Evolutionary conservation across 2,113 vertebrate species (phyloP), one percentile per base, ranked within the genome.

Genomic region (Phrynocephalus versicolor): DNA sequence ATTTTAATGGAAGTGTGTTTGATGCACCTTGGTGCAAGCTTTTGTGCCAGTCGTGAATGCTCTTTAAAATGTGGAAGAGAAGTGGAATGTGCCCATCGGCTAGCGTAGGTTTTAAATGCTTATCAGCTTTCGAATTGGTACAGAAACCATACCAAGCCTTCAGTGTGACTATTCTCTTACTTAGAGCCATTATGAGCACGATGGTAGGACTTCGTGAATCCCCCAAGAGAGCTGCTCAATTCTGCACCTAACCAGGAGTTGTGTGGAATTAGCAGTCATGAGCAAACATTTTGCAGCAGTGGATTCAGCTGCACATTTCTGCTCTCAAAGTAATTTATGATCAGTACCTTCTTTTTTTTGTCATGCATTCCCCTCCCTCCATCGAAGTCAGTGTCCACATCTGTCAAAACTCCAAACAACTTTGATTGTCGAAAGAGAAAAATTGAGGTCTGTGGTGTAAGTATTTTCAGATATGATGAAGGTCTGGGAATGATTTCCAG

Each of bases 401-500:
- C 12, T 45, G 72, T 25, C 62, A 79, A 79, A 89, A 92, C 93
- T 95, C 90, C 85, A 91, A 92, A 90, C 87, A 83, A 35, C 25
- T 85, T 86, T 89, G 90, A 82, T 73, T 58, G 88, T 25, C 19
- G 85, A 84, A 78, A 94, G 88, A 7, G 1, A 90, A 67, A 58
- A 27, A 2, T 57, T 0, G 8, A 76, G 1, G 60, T 55, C 73
- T 1, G 74, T 0, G 57, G 0, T 21, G 70, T 71, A 79, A 84
- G 70, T 86, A 77, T 30, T 1, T 72, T 64, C 21, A 45, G 30
- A 71, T 78, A 62, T 1, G 41, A 79, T 37, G 73, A 12, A 3
- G 0, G 67, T 70, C 83, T 35, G 88, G 37, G 58, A 41, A 76
- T 45, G 80, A 58, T 78, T 88, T 82, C 72, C 58, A 62, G 33